Evolutionary conservation across 92 coral and sea anemone genomes (phyloP).

Genomic region (Phymanthus crucifer): DNA sequence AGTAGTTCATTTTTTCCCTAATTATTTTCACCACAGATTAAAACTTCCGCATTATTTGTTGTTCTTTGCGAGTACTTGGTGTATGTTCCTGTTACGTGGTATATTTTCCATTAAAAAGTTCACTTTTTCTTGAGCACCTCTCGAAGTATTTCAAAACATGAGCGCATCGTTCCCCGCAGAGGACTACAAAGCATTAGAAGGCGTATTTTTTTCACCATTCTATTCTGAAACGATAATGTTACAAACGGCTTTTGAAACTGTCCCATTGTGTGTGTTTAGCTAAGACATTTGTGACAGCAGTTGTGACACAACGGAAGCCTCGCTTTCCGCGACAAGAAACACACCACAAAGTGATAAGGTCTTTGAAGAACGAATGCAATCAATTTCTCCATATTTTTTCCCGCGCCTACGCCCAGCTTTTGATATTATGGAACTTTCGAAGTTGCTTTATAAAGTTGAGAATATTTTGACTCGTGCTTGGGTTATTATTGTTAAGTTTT

Average conservation of each 20-base stretch:
- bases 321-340: background rate
- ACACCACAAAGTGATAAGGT: background rate
- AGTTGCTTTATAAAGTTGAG: background rate
- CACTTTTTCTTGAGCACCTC: background rate
- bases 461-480: background rate
- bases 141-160: background rate
- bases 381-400: background rate
- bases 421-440: background rate
- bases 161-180: background rate
- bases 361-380: background rate
- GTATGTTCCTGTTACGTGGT: background rate
- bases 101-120: background rate
- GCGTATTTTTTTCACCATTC: background rate
- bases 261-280: background rate
- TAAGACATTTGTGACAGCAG: background rate
- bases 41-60: background rate
- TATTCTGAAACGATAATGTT: background rate
- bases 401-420: background rate
- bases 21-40: too few relatives aligned
- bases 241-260: slow-evolving; percentile 4
- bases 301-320: background rate
- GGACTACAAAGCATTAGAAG: background rate
- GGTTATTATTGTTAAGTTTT: background rate
- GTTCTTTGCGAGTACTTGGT: background rate
- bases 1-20: too few relatives aligned